These are phyloP conservation scores for Tenthredo amoena DNA, from an alignment of 2,888 invertebrate genomes.

Conservation along the genomic window DNA sequence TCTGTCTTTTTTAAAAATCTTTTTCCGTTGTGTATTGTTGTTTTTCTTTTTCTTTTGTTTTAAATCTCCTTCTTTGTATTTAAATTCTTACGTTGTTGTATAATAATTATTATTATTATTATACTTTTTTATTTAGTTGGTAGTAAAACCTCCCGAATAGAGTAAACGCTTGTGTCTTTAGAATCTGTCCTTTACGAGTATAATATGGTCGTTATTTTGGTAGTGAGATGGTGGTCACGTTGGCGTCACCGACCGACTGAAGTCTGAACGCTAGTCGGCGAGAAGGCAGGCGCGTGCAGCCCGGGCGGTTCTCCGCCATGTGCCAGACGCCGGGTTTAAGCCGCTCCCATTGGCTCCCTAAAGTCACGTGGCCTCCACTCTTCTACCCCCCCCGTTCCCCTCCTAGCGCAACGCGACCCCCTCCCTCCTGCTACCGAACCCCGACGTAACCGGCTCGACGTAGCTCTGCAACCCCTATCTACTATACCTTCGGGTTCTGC, in stretches of 20 bases:
- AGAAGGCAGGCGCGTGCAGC: slow-evolving; percentile 79
- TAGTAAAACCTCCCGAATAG: not conserved
- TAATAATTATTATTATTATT: slow-evolving; percentile 22
- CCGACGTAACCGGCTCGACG: slow-evolving; percentile 57
- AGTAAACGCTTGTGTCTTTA: slow-evolving; percentile 7
- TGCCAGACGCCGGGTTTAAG: slow-evolving; percentile 61
- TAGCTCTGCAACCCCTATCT: slow-evolving; percentile 46
- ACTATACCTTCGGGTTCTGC: slow-evolving; percentile 37
- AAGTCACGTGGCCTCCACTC: slow-evolving; percentile 69
- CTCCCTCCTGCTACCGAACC: slow-evolving; percentile 64
- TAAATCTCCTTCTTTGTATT: slow-evolving; percentile 27
- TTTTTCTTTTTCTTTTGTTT: slow-evolving; percentile 53
- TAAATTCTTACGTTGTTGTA: slow-evolving; percentile 43
- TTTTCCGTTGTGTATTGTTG: slow-evolving; percentile 47
- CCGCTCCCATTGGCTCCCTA: slow-evolving; percentile 65
- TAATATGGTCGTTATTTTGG: slow-evolving; percentile 50
- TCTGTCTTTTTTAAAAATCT: not conserved
- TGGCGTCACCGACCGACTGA: slow-evolving; percentile 75
- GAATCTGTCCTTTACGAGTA: slow-evolving; percentile 46
- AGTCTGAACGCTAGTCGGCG: slow-evolving; percentile 67
- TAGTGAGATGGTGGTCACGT: slow-evolving; percentile 61
- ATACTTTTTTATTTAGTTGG: not conserved
- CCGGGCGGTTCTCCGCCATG: slow-evolving; percentile 76
- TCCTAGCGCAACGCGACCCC: slow-evolving; percentile 64
- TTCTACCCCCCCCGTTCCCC: slow-evolving; percentile 58